These are phyloP conservation scores for Epizoanthus illoricatus DNA, from an alignment of 92 coral and sea anemone genomes.

Conservation along the genomic window DNA sequence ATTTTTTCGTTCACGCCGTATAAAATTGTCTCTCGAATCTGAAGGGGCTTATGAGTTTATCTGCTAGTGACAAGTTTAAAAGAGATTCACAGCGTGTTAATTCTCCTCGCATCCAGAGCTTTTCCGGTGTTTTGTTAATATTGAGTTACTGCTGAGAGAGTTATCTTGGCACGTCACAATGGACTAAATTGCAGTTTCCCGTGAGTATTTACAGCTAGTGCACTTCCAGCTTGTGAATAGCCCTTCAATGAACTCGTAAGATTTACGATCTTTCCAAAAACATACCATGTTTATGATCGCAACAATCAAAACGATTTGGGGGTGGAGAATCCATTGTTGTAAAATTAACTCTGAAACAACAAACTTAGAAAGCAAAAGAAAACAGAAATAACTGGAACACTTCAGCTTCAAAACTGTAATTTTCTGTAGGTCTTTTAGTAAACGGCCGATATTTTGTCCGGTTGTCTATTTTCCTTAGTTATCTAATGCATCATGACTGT, in stretches of 20 bases:
- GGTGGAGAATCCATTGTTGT: constrained; percentile 30
- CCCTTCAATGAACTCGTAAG: neutral
- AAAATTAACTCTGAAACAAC: neutral
- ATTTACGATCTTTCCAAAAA: constrained; percentile 33
- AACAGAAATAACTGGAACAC: neutral
- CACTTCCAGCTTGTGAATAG: constrained; percentile 21
- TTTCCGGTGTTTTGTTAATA: constrained; percentile 41
- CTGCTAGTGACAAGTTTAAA: constrained; percentile 9
- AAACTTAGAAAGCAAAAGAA: neutral
- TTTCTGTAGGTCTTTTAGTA: too few relatives aligned
- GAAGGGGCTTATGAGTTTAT: neutral
- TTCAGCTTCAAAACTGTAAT: too few relatives aligned
- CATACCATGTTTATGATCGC: constrained; percentile 31
- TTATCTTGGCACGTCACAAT: constrained; percentile 12
- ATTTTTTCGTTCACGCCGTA: constrained; percentile 18
- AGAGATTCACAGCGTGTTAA: constrained; percentile 25
- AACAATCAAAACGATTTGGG: constrained; percentile 29
- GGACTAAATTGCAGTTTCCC: constrained; percentile 22
- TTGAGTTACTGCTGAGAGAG: constrained; percentile 19
- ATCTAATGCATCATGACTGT: too few relatives aligned
- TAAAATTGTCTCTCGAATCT: constrained; percentile 3
- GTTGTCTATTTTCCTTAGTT: too few relatives aligned
- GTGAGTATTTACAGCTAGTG: constrained; percentile 10
- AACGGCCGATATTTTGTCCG: too few relatives aligned
- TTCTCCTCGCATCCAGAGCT: neutral